Percentiles rank a stretch among this genome's conserved stretches.
These are phyloP conservation scores for Lepidothrix coronata DNA, from an alignment of 2,113 vertebrate genomes.

Conservation along the genomic window DNA sequence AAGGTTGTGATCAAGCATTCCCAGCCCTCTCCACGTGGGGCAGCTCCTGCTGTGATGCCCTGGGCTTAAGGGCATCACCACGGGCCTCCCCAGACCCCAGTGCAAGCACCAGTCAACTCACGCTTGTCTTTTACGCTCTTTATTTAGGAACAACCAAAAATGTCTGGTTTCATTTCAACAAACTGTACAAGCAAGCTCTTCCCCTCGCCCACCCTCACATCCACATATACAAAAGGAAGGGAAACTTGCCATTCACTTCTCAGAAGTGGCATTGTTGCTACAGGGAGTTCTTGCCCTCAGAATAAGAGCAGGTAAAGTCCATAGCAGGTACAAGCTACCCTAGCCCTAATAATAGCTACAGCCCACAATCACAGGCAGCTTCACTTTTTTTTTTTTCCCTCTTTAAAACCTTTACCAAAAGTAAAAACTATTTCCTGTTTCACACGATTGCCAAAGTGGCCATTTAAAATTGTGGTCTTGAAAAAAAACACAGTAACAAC, in stretches of 20 bases:
- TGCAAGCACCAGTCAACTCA: neutral
- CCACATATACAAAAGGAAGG: slow-evolving; percentile 81
- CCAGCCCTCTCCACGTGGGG: accelerated
- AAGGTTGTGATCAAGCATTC: neutral
- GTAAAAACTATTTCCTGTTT: slow-evolving; percentile 41
- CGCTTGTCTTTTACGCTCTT: slow-evolving; percentile 43
- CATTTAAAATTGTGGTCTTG: slow-evolving; percentile 51
- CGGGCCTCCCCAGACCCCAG: neutral
- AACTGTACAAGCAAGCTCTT: slow-evolving; percentile 78
- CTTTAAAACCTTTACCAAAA: slow-evolving; percentile 50
- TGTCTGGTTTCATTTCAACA: slow-evolving; percentile 75
- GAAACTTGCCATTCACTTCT: slow-evolving; percentile 81
- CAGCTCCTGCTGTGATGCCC: neutral
- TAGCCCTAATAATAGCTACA: slow-evolving; percentile 51
- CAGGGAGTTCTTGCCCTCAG: slow-evolving; percentile 70
- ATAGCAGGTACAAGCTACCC: slow-evolving; percentile 46
- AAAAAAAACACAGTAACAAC: neutral
- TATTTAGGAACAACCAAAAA: slow-evolving; percentile 80
- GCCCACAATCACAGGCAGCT: slow-evolving; percentile 63
- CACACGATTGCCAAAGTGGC: slow-evolving; percentile 50
- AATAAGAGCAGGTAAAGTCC: slow-evolving; percentile 61
- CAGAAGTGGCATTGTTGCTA: slow-evolving; percentile 81
- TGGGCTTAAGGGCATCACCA: neutral
- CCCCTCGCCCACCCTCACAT: slow-evolving; percentile 70
- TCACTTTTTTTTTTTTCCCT: slow-evolving; percentile 19